phyloP scores from a whole-genome alignment of 92 coral and sea anemone genomes.

The Heliopora coerulea region DNA sequence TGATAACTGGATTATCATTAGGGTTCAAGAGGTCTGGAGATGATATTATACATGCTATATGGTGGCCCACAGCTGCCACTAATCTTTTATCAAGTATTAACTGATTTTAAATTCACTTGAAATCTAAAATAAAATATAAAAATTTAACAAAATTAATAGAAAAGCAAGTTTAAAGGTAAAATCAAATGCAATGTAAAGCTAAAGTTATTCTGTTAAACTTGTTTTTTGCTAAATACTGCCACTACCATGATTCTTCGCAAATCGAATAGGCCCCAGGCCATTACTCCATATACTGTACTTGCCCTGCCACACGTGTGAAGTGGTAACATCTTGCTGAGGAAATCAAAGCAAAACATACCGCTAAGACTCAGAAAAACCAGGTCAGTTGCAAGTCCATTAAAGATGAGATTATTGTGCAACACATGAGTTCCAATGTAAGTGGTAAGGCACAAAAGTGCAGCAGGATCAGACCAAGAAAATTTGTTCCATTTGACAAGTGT shows the following conservation, averaged over 20 bases:
- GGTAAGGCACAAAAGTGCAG: conserved; percentile 26
- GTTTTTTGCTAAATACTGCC: conserved; percentile 14
- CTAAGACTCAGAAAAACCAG: not conserved
- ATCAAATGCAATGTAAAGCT: too few relatives aligned
- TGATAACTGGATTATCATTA: too few relatives aligned
- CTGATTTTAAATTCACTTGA: too few relatives aligned
- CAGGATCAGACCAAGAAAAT: conserved; percentile 12
- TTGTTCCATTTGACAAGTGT: conserved; percentile 11
- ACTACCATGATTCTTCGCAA: conserved; percentile 37
- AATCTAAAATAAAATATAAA: not conserved
- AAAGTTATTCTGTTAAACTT: conserved; percentile 10
- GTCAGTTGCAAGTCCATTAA: not conserved
- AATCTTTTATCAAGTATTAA: too few relatives aligned
- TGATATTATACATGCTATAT: too few relatives aligned
- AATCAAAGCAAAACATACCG: conserved; percentile 37
- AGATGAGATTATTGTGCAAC: conserved; percentile 10
- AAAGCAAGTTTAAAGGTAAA: not conserved
- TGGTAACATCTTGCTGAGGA: conserved; percentile 44
- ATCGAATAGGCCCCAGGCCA: not conserved
- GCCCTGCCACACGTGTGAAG: too few relatives aligned
- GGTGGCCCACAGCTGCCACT: too few relatives aligned
- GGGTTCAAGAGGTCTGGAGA: too few relatives aligned
- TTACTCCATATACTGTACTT: not conserved
- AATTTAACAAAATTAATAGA: not conserved
- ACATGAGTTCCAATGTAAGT: conserved; percentile 4